phyloP scores from a whole-genome alignment of 2,797 vertebrate genomes.

The Xerus rutilus region DNA sequence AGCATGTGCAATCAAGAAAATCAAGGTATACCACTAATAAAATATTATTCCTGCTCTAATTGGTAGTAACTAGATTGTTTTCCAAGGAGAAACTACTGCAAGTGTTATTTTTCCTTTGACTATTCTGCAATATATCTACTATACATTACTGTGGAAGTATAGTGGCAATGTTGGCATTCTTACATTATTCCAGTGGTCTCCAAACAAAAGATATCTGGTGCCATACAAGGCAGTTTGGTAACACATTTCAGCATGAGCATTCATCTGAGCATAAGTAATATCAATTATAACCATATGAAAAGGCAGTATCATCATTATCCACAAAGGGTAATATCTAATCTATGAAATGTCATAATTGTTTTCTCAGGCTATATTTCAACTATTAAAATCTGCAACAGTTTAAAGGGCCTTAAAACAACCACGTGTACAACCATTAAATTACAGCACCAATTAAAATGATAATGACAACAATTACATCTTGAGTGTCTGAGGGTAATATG shows the following conservation, averaged over 20 bases:
- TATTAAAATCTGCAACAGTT: conserved; percentile 55
- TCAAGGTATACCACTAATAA: conserved; percentile 51
- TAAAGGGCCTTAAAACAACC: conserved; percentile 59
- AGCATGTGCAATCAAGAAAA: conserved; percentile 72
- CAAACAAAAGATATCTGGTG: conserved; percentile 54
- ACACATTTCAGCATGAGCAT: background rate
- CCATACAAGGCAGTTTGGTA: conserved; percentile 12
- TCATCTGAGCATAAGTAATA: background rate
- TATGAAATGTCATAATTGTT: conserved; percentile 67
- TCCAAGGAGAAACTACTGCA: conserved; percentile 34
- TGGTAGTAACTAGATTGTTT: conserved; percentile 60
- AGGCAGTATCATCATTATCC: conserved; percentile 56
- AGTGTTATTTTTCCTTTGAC: background rate
- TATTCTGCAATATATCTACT: conserved; percentile 28
- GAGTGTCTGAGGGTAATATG: conserved; percentile 67
- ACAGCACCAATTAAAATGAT: conserved; percentile 60
- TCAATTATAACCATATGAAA: conserved; percentile 57
- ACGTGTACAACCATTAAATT: conserved; percentile 61
- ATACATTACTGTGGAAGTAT: background rate
- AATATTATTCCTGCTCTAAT: conserved; percentile 57
- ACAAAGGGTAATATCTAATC: conserved; percentile 49
- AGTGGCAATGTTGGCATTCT: background rate
- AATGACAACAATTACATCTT: conserved; percentile 74
- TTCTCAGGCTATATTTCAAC: conserved; percentile 63
- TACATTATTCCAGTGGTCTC: conserved; percentile 14